phyloP scores from a whole-genome alignment of 2,113 vertebrate species.

The Lipophrys pholis region DNA sequence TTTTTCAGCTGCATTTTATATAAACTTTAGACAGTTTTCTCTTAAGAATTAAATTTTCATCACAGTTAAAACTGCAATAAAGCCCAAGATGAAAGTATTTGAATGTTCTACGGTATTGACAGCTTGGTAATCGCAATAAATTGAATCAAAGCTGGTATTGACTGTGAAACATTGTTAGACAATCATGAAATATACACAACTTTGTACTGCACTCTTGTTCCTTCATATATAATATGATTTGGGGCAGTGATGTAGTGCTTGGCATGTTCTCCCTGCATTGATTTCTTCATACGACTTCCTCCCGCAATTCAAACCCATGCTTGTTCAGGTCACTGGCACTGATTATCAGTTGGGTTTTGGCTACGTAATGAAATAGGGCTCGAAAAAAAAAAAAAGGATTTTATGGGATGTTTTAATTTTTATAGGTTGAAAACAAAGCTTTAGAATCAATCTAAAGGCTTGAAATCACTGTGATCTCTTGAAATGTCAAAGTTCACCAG shows the following conservation, averaged over 20 bases:
- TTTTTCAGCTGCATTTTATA: background rate
- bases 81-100: background rate
- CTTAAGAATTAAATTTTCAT: background rate
- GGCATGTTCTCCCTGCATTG: too few species aligned
- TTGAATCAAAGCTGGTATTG: too few species aligned
- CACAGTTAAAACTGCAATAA: background rate
- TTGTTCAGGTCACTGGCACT: too few species aligned
- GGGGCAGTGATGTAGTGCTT: too few species aligned
- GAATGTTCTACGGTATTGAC: background rate
- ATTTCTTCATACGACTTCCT: too few species aligned
- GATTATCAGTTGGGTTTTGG: too few species aligned
- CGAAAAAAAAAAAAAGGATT: too few species aligned
- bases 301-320: too few species aligned
- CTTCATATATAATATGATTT: background rate
- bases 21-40: background rate
- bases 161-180: too few species aligned
- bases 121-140: background rate
- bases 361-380: too few species aligned
- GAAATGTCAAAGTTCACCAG: background rate
- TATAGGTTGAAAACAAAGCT: too few species aligned
- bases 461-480: conserved; percentile 9
- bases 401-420: too few species aligned
- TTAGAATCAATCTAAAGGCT: background rate
- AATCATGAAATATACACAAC: background rate
- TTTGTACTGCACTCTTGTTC: background rate